Base-by-base conservation (phyloP, 2,113 vertebrate species). In the Albula goreensis region DNA sequence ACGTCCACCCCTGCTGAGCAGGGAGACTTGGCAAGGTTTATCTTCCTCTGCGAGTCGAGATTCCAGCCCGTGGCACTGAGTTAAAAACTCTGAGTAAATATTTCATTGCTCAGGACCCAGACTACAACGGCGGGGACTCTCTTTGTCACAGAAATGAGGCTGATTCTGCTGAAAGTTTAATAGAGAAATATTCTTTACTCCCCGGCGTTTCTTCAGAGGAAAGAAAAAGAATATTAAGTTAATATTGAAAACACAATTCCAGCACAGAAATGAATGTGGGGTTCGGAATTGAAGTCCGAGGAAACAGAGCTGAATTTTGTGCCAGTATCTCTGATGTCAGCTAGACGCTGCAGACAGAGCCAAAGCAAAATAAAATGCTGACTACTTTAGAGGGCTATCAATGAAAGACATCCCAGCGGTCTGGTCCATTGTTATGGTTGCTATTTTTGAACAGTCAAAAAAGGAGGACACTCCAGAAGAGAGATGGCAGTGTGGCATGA, bases 91-190 rank as follows among this genome's bases (percentile, higher is more conserved):
- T 2, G n/a, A 74, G 31, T 74, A 10, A 74, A 74, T 74, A 74
- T 74, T 74, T 74, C n/a, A 74, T 74, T 8, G 9, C 19, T 74
- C n/a, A 70, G 31, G 31, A 31, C 70, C 70, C n/a, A 25, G 70
- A n/a, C 22, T 25, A 31, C 8, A 31, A 74, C 22, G 22, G 70
- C 2, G 70, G 70, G 22, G 22, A 25, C 5, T n/a, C n/a, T 9
- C 70, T 31, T 22, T 74, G 70, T 31, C n/a, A 70, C 63, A 70
- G 11, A 74, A 74, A 74, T 8, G 25, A 74, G 5, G 70, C 70
- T 74, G 70, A 74, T 74, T 74, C 70, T 31, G 70, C 70, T 25
- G 22, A 74, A 74, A 74, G 70, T 31, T n/a, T 74, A 74, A 74
- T 10, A 31, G 70, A 74, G 70, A 74, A 74, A 74, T 74, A 10